Evolutionary conservation across 2,888 invertebrate species (phyloP), one percentile per base, ranked within the genome.

Genomic region (Agrilus cyanescens): DNA sequence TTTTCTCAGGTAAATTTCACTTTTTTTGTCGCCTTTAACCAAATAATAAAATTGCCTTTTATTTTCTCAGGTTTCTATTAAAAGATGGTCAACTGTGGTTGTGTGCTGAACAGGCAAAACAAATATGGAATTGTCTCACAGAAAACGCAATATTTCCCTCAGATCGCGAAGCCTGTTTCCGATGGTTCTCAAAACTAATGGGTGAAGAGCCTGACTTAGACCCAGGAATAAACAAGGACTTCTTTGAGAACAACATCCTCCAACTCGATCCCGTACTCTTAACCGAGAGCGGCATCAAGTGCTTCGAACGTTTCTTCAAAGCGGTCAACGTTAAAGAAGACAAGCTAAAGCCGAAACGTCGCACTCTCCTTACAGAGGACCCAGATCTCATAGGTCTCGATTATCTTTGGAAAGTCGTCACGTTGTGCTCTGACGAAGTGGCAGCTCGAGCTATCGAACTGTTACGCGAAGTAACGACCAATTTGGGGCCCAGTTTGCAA

Each of bases 101-200:
- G 50, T 94, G 94, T 65, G 90, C 93, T 35, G 91, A 93, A 64
- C 95, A 96, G 75, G 95, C 95, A 6, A 90, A 91, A 68, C 87
- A 91, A 71, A 91, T 96, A 56, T 97, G 96, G 96, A 82, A 89
- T 57, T 93, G 93, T 66, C 72, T 97, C 46, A 94, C 95, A 2
- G 94, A 94, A 63, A 83, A 83, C 59, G 93, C 94, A 10, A 89
- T 93, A 10, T 94, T 93, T 64, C 75, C 84, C 12, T 82, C 85
- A 2, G 96, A 97, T 66, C 78, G 95, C 32, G 96, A 97, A 66
- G 90, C 94, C 29, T 95, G 96, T 67, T 97, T 96, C 69, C 87
- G 90, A 57, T 96, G 96, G 96, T 96, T 95, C 70, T 90, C 94
- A 32, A 95, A 95, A 69, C 69, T 93, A 31, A 91, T 93, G 91